Evolutionary conservation across 2,888 invertebrate species (phyloP), one percentile per base, ranked within the genome.

Genomic region (Rhaphigaster nebulosa): DNA sequence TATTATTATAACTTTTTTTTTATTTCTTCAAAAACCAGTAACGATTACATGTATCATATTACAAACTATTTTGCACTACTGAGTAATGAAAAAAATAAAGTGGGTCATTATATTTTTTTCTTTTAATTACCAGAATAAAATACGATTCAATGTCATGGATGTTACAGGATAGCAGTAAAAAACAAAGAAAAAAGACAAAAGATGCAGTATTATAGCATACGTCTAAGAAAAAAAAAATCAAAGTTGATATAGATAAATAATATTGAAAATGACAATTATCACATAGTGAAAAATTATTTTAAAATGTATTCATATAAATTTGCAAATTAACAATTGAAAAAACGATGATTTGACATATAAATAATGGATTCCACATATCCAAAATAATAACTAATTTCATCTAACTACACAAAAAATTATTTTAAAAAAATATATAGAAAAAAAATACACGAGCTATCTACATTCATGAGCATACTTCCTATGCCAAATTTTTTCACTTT

Each of bases 401-500:
- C 70, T 76, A 38, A 76, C 70, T 20, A 76, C 38, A 38, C 29
- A 20, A 38, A 34, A 60, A 0, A 60, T 60, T 70, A 34, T 70
- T 70, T 34, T 70, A 26, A 34, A 70, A 76, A 20, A 76, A 38
- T 29, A 29, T 1, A 65, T 20, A 76, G 38, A 26, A 80, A 84
- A 84, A 45, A n/a, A 23, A 45, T 3, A 80, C 10, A 80, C 1
- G 8, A n/a, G 8, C 84, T 84, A 84, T 45, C 84, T 84, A 84
- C 84, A 50, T n/a, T 84, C 45, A n/a, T 84, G 45, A 45, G 84
- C 84, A 84, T 45, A 45, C n/a, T 45, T 84, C 23, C 6, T n/a
- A 26, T 80, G 80, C 26, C 38, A 80, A 80, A 13, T 84, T 84
- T 45, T 84, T 84, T 45, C n/a, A 41, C 41, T 50, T 45, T 13